Evolutionary conservation across 2,797 vertebrate genomes (phyloP), one percentile per base, ranked within the genome.

Genomic region (Danionella dracula): DNA sequence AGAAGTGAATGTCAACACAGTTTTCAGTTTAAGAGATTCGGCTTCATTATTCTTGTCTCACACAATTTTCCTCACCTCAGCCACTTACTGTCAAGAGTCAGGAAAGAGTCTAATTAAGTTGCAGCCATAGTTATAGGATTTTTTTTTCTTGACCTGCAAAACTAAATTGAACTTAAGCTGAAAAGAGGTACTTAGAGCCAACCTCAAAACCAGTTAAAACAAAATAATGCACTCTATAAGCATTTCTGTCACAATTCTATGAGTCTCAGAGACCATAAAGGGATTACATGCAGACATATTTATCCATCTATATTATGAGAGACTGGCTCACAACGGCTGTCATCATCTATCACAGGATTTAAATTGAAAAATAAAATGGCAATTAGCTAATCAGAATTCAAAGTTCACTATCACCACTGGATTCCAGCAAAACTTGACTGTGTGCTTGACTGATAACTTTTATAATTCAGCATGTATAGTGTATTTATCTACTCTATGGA

Each of bases 401-500:
- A n/a, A n/a, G n/a, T n/a, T n/a, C n/a, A n/a, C n/a, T n/a, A n/a
- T n/a, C n/a, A n/a, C n/a, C n/a, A n/a, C n/a, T n/a, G n/a, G n/a
- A n/a, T n/a, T n/a, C n/a, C n/a, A n/a, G n/a, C n/a, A n/a, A n/a
- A 20, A 11, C 15, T 1, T 1, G 21, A 16, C 21, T 10, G 2
- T 32, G 45, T 5, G 56, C 16, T 20, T 60, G 15, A 38, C 12
- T 49, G 34, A 70, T 1, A 0, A 44, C 51, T 7, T 60, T 42
- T 58, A 68, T 37, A 59, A 73, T 78, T 75, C 21, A 68, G 48
- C 71, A 68, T 75, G 48, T 63, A 51, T 68, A 27, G 8, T 56
- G 70, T 38, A 58, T 80, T 72, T 79, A 77, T 55, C 62, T 49
- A 63, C n/a, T n/a, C n/a, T n/a, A n/a, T n/a, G n/a, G n/a, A n/a